Base-by-base conservation (phyloP, 1,140 invertebrate species). In the Rhizoglyphus robini region DNA sequence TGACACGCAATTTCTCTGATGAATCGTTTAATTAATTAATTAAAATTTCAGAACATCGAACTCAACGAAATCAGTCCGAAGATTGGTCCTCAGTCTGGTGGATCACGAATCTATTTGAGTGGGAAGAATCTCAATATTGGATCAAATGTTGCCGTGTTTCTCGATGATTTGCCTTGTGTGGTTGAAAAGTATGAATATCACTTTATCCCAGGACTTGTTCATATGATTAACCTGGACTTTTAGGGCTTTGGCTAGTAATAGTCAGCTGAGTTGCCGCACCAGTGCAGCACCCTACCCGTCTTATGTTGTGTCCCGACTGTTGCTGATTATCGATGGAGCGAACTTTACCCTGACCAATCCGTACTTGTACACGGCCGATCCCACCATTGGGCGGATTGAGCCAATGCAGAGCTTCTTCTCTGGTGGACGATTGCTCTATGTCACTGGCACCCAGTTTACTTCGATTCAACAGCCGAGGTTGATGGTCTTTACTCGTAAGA, bases 91-190 rank as follows among this genome's bases (percentile, higher is more conserved):
- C 83, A 88, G 70, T 91, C 90, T 68, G 96, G 95, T 27, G 95
- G 95, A 1, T 97, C 94, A 0, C 84, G 87, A 70, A 76, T 99
- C 51, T 88, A 88, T 2, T 87, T 99, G 65, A 85, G 83, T 68
- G 96, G 96, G 20, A 82, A 85, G 69, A 87, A 94, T 77, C 77
- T 99, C 51, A 94, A 97, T 74, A 91, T 96, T 73, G 96, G 96
- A 3, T 91, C 88, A 32, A 83, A 83, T 67, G 87, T 93, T 65
- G 83, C 83, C 2, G 90, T 93, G 0, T 88, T 83, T 74, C 77
- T 98, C 8, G 93, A 95, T 76, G 86, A 92, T 68, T 79, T 91
- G 59, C 83, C 87, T 3, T 98, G 95, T 77, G 78, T 82, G 69
- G 88, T 96, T 5, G 90, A 94, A 74, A 82, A 84, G 65, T 72